phyloP scores from a whole-genome alignment of 2,113 vertebrate species.

The Tachysurus fulvidraco region DNA sequence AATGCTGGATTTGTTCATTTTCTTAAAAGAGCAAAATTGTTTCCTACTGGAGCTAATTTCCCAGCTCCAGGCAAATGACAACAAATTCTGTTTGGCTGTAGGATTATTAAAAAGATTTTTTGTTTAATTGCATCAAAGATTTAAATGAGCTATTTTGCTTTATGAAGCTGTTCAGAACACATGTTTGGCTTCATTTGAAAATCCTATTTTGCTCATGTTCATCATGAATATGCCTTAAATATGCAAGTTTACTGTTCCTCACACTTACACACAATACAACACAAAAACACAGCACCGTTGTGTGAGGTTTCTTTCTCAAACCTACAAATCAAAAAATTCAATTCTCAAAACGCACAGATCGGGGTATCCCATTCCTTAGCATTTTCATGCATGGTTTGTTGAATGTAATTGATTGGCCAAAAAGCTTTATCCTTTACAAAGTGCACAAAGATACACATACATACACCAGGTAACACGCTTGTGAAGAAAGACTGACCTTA shows the following conservation, averaged over 20 bases:
- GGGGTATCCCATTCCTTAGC: neutral
- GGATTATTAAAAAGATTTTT: too few species aligned
- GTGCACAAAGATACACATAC: neutral
- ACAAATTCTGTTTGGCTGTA: neutral
- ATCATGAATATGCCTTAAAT: neutral
- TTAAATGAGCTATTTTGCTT: neutral
- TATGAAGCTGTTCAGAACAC: neutral
- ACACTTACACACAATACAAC: neutral
- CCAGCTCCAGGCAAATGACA: neutral
- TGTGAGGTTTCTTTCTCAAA: neutral
- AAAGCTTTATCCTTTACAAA: neutral
- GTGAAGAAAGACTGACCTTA: too few species aligned
- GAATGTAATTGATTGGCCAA: neutral
- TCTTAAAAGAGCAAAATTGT: neutral
- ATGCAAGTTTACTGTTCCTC: neutral
- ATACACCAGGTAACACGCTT: too few species aligned
- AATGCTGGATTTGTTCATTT: neutral
- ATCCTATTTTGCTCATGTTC: neutral
- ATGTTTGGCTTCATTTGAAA: neutral
- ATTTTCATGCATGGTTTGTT: constrained; percentile 17
- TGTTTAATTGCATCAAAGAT: neutral
- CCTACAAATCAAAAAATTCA: neutral
- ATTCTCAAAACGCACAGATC: neutral
- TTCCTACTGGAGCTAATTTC: neutral
- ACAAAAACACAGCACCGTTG: neutral